Percentiles rank a stretch among this genome's conserved stretches.
Conservation (phyloP, 2,113 vertebrate genomes). For the Pampusana beccarii region DNA sequence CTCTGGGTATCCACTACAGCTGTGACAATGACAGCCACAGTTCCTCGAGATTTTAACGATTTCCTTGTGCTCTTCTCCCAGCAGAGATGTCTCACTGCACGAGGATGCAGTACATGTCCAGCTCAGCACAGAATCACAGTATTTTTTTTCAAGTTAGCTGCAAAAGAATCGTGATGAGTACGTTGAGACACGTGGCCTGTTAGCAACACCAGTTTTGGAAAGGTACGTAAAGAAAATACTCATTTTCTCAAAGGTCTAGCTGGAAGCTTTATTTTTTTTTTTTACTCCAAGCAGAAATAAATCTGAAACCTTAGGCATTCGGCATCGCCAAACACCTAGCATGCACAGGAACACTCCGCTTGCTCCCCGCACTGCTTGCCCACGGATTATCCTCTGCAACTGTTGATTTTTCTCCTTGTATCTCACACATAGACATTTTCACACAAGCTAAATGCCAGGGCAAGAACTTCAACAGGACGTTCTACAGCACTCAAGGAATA, state of each 20-base stretch:
- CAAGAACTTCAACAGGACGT: not conserved
- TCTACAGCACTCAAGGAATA: not conserved
- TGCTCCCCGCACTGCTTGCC: not conserved
- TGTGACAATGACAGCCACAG: not conserved
- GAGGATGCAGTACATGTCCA: not conserved
- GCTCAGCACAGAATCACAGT: not conserved
- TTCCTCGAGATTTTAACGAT: rapidly evolving
- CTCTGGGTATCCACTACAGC: not conserved
- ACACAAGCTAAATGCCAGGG: not conserved
- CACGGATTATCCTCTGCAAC: not conserved
- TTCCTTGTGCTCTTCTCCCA: not conserved
- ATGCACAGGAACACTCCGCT: not conserved
- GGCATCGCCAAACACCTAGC: not conserved
- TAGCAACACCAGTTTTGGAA: not conserved
- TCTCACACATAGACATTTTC: not conserved
- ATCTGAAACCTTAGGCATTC: not conserved
- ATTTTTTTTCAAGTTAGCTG: not conserved
- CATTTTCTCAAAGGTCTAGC: not conserved
- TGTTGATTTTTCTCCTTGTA: not conserved
- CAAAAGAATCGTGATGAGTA: not conserved
- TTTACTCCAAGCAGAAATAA: not conserved
- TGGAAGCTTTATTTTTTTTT: not conserved
- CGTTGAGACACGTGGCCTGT: rapidly evolving
- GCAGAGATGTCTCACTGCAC: not conserved
- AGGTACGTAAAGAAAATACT: rapidly evolving